Base-by-base conservation (phyloP, 2,888 invertebrate species). In the Heliconius erato region DNA sequence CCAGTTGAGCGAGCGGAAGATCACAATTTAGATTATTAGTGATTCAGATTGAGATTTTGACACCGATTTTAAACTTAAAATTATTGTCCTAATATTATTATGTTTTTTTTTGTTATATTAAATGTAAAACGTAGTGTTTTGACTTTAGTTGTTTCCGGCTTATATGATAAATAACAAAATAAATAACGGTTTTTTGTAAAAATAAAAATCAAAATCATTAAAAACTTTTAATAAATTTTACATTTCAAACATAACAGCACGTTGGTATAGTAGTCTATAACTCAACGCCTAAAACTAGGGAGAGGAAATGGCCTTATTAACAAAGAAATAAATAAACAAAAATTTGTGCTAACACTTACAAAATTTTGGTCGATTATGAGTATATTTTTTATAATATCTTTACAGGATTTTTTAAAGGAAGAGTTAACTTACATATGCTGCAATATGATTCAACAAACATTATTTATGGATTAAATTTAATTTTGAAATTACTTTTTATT, bases 211-310 rank as follows among this genome's bases (percentile, higher is more conserved):
- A 82, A 81, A 67, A 82, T 89, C 86, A 87, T 88, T 87, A 90
- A 93, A 94, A 92, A 91, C 89, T 87, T 94, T 94, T 94, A 94
- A 94, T 94, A 94, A 93, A 92, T 92, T 90, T 78, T 90, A 89
- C 90, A 91, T 89, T 44, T 88, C 92, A 93, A 94, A 94, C 93
- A 92, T 90, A 94, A 94, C 94, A 94, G 76, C 63, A 63, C n/a
- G 59, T 35, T 32, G 54, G 59, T n/a, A 14, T 74, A 14, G n/a
- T 59, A 14, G 14, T 35, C 12, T 59, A 32, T 32, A 23, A 59
- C 23, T 76, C 59, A 76, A 35, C 74, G 32, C 14, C 16, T 63
- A 40, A 40, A 26, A 3, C 63, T 76, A 76, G 35, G n/a, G 35
- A 40, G n/a, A 54, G 54, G n/a, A 59, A 63, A 35, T 16, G 59